A percentile compares a stretch with the other conserved stretches of the same genome.
Conservation (phyloP, 64 coral and sea anemone genomes). For the Pachyseris speciosa region DNA sequence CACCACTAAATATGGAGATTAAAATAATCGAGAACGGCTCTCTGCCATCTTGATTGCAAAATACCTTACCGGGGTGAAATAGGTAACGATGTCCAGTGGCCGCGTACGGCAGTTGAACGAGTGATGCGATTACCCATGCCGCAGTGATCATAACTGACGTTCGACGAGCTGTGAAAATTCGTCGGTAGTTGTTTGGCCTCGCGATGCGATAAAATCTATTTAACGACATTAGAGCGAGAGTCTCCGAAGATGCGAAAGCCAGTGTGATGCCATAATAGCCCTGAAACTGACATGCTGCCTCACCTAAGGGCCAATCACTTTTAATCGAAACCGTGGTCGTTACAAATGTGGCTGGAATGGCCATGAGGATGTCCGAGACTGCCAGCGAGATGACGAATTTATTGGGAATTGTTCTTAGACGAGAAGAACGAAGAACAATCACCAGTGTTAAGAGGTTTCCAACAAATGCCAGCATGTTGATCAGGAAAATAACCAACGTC, state of each 20-base stretch:
- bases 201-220: constrained; percentile 63
- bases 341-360: neutral
- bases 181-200: constrained; percentile 1
- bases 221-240: constrained; percentile 46
- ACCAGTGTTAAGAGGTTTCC: constrained; percentile 50
- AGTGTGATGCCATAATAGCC: constrained; percentile 41
- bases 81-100: constrained; percentile 7
- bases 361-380: constrained; percentile 57
- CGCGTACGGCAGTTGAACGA: constrained; percentile 39
- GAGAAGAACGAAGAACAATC: neutral
- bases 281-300: constrained; percentile 50
- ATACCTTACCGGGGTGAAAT: constrained; percentile 68
- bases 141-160: constrained; percentile 18
- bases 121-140: neutral
- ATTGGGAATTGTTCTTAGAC: constrained; percentile 5
- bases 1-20: constrained; percentile 10
- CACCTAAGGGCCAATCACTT: constrained; percentile 59
- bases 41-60: constrained; percentile 32
- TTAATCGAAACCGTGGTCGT: neutral
- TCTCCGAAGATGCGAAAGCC: constrained; percentile 24
- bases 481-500: neutral
- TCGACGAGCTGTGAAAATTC: constrained; percentile 3
- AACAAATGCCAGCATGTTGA: neutral
- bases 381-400: constrained; percentile 67
- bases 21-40: constrained; percentile 37